These are phyloP conservation scores for Yponomeuta plumbellus DNA, from an alignment of 2,888 invertebrate species.

Conservation along the genomic window DNA sequence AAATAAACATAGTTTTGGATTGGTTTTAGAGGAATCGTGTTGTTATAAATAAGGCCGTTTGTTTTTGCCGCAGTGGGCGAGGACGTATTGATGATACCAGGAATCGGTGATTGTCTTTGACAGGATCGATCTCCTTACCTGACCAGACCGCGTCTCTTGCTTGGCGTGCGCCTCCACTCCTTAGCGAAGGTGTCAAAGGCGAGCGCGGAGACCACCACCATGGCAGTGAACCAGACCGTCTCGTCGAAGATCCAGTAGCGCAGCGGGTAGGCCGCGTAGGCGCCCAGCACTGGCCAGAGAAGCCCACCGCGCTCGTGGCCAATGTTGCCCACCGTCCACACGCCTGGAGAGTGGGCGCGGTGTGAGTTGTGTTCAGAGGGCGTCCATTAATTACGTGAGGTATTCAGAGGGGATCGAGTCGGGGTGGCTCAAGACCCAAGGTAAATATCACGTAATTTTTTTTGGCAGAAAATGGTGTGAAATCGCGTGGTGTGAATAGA, in stretches of 20 bases:
- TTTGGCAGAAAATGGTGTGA: too few relatives aligned
- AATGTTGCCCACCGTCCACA: slow-evolving; percentile 93
- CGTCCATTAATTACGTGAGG: too few relatives aligned
- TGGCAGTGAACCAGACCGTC: slow-evolving; percentile 80
- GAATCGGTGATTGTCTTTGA: not conserved
- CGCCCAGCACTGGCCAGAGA: slow-evolving; percentile 81
- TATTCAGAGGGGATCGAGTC: too few relatives aligned
- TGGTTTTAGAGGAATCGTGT: too few relatives aligned
- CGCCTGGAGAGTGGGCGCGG: slow-evolving; percentile 74
- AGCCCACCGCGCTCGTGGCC: slow-evolving; percentile 87
- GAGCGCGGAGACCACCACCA: slow-evolving; percentile 80
- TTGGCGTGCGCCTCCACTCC: slow-evolving; percentile 84
- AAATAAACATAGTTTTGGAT: too few relatives aligned
- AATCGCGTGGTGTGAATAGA: too few relatives aligned
- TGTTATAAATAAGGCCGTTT: too few relatives aligned
- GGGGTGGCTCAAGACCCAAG: too few relatives aligned
- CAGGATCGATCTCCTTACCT: slow-evolving; percentile 38
- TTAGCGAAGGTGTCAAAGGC: slow-evolving; percentile 87
- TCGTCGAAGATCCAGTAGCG: slow-evolving; percentile 86
- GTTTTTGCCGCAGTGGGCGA: too few relatives aligned
- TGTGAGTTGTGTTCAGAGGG: too few relatives aligned
- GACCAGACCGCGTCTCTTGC: slow-evolving; percentile 51
- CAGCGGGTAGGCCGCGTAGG: slow-evolving; percentile 80
- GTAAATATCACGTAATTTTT: too few relatives aligned
- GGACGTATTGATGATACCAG: not conserved